Conservation (phyloP, 2,888 invertebrate genomes). For the Chydorus sphaericus region DNA sequence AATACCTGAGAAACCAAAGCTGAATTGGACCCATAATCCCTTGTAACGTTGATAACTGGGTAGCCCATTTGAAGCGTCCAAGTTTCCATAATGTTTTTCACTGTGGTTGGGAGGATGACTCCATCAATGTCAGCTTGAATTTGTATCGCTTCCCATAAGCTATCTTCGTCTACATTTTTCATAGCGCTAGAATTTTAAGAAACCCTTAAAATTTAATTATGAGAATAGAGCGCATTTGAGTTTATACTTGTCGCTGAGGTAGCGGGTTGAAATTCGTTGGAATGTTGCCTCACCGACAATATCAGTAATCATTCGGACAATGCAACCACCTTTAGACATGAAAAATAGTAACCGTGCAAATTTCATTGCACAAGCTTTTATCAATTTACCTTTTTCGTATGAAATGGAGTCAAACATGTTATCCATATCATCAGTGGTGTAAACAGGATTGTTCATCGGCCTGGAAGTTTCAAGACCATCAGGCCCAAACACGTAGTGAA, state of each 20-base stretch:
- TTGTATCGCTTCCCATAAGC: conserved; percentile 1
- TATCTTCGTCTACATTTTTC: not conserved
- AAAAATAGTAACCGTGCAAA: not conserved
- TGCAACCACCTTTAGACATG: not conserved
- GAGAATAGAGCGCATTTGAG: conserved; percentile 16
- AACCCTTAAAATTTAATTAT: not conserved
- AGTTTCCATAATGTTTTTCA: conserved; percentile 34
- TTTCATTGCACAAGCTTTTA: not conserved
- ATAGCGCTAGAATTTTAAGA: conserved; percentile 13
- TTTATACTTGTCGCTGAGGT: conserved; percentile 37
- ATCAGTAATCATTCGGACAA: conserved; percentile 33
- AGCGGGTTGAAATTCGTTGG: conserved; percentile 48
- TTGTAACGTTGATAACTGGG: conserved; percentile 11
- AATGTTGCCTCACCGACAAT: conserved; percentile 37
- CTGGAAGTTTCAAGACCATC: conserved; percentile 71
- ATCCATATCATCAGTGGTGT: conserved; percentile 71
- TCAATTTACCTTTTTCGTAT: conserved; percentile 58
- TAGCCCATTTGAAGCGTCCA: conserved; percentile 13
- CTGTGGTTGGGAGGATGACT: conserved; percentile 23
- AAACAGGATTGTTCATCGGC: conserved; percentile 56
- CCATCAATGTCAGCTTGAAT: not conserved
- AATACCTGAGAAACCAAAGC: conserved; percentile 15
- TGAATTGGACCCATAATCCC: conserved; percentile 18
- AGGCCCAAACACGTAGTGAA: conserved; percentile 58
- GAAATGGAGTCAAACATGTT: conserved; percentile 82